Percentiles rank a stretch among this genome's conserved stretches.
Conservation (phyloP, 2,113 vertebrate species). For the Cyanistes caeruleus region DNA sequence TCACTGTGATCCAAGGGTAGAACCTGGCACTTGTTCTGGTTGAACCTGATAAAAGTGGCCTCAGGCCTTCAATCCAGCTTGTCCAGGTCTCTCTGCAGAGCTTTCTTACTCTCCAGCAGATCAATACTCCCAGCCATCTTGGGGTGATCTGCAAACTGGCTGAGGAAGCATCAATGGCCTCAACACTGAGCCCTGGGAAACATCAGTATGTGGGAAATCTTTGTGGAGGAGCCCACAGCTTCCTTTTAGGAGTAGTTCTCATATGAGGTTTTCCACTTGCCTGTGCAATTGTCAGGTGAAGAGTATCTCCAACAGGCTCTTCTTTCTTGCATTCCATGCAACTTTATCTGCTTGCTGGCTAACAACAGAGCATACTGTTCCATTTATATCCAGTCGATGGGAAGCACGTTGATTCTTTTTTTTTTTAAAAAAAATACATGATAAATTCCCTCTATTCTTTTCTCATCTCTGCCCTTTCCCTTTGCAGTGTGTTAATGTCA, state of each 20-base stretch:
- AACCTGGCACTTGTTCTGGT: not conserved
- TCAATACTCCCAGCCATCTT: not conserved
- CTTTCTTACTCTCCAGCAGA: not conserved
- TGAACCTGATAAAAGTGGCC: not conserved
- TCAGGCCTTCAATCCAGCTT: fast-evolving
- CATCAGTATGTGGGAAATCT: not conserved
- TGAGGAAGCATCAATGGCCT: not conserved
- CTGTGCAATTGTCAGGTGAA: not conserved
- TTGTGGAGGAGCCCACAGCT: not conserved
- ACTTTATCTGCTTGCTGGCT: not conserved
- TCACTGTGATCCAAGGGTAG: not conserved
- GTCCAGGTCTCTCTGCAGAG: not conserved
- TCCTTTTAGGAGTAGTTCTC: not conserved
- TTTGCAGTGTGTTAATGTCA: not conserved
- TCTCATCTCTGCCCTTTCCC: not conserved
- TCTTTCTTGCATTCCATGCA: not conserved
- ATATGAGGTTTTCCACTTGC: not conserved
- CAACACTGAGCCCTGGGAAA: not conserved
- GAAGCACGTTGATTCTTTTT: not conserved
- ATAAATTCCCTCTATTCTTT: not conserved
- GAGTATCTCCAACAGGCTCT: not conserved
- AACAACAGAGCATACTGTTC: not conserved
- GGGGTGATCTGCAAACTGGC: not conserved
- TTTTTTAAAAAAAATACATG: not conserved
- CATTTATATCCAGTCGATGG: not conserved